Conservation (phyloP, 2,113 vertebrate species). For the Dicrurus megarhynchus region DNA sequence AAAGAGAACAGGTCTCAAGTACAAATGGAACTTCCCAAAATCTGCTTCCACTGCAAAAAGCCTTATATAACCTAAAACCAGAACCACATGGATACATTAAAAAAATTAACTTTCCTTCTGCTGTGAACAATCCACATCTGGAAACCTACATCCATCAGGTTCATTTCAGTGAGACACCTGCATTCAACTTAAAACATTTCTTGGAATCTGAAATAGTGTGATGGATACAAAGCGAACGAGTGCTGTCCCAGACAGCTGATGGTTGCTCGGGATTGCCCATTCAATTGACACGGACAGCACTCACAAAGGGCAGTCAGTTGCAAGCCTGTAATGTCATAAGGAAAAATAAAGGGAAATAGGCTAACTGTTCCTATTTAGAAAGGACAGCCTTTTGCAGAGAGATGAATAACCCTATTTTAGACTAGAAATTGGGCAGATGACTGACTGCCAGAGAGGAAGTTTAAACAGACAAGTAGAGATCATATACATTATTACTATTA, state of each 20-base stretch:
- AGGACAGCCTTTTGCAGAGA: background rate
- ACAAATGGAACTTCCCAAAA: slow-evolving; percentile 75
- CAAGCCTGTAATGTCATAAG: background rate
- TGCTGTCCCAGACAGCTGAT: background rate
- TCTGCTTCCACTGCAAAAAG: slow-evolving; percentile 68
- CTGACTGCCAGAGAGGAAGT: background rate
- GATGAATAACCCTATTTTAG: background rate
- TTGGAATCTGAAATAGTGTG: background rate
- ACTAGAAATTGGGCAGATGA: background rate
- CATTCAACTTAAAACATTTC: background rate
- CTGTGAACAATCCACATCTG: background rate
- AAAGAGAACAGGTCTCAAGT: slow-evolving; percentile 74
- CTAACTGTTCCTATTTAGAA: background rate
- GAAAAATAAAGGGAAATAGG: background rate
- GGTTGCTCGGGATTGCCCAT: background rate
- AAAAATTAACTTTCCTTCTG: background rate
- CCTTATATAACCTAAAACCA: slow-evolving; percentile 69
- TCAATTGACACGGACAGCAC: background rate
- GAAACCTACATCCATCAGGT: background rate
- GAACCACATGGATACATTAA: background rate
- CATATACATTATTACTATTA: background rate
- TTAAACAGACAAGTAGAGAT: background rate
- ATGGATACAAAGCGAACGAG: background rate
- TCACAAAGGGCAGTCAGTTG: background rate
- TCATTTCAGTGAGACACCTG: background rate